These are phyloP conservation scores for Parazoanthus swiftii DNA, from an alignment of 92 coral and sea anemone species.

Conservation along the genomic window DNA sequence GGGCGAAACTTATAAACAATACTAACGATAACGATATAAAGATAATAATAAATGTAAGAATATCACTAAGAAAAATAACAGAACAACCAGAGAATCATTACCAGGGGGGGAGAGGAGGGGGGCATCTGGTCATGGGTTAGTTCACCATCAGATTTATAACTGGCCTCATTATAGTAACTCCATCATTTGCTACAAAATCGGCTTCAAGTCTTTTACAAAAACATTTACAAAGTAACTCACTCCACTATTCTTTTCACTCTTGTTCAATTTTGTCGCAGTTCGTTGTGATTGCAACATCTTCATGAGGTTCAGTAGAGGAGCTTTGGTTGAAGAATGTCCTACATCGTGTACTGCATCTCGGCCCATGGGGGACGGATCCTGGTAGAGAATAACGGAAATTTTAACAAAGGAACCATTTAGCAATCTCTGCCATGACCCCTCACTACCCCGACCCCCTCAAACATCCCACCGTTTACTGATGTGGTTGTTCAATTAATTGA, in stretches of 20 bases:
- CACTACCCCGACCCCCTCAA: no score
- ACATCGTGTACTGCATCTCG: not conserved
- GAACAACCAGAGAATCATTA: no score
- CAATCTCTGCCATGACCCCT: not conserved
- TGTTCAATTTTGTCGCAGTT: not conserved
- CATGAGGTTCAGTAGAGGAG: constrained; percentile 24
- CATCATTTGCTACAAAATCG: not conserved
- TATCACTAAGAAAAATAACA: no score
- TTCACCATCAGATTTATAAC: no score
- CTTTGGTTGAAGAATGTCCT: constrained; percentile 8
- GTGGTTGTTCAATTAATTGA: no score
- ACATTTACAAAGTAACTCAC: not conserved
- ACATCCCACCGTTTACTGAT: no score
- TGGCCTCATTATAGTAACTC: no score
- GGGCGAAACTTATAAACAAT: not conserved
- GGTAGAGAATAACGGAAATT: not conserved
- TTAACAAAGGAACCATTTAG: not conserved
- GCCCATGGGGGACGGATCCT: constrained; percentile 14
- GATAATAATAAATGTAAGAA: no score
- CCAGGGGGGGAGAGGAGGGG: no score
- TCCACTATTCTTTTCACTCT: constrained; percentile 9
- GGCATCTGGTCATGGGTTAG: no score
- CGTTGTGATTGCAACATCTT: constrained; percentile 29
- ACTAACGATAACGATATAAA: no score
- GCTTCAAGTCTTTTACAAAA: not conserved